These are phyloP conservation scores for Drosophila nigromelanica DNA, from an alignment of 1,140 invertebrate species.

Conservation along the genomic window DNA sequence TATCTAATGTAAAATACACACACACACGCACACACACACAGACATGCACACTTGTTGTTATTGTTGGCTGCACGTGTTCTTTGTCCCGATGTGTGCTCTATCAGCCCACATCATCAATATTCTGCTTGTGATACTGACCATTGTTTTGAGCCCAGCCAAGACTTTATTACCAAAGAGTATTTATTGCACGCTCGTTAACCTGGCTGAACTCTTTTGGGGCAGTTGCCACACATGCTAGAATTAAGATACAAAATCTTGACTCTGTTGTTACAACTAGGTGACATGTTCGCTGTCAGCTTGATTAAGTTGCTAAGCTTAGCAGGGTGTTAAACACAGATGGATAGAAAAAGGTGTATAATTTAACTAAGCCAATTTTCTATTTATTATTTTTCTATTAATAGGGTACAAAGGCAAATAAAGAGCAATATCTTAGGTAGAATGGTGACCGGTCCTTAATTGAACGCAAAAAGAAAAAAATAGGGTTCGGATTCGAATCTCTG, in stretches of 20 bases:
- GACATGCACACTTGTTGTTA: constrained; percentile 37
- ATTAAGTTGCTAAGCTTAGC: constrained; percentile 1
- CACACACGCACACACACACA: constrained; percentile 4
- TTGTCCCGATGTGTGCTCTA: constrained; percentile 27
- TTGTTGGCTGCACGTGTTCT: constrained; percentile 35
- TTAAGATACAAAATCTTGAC: not conserved
- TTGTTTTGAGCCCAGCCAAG: constrained; percentile 10
- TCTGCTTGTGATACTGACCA: constrained; percentile 17
- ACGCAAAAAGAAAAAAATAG: too few species aligned
- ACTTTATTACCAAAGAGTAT: constrained; percentile 7
- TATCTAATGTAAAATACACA: constrained; percentile 38
- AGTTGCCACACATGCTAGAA: not conserved
- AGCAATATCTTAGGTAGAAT: too few species aligned
- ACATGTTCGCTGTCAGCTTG: not conserved
- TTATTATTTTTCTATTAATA: not conserved
- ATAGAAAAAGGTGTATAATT: not conserved
- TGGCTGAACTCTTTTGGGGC: constrained; percentile 1
- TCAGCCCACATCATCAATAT: constrained; percentile 32
- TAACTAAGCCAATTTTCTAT: not conserved
- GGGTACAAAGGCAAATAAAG: not conserved
- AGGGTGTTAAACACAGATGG: not conserved
- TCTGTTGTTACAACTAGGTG: not conserved
- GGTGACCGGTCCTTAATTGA: too few species aligned
- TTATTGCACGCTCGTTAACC: constrained; percentile 18
- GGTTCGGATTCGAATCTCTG: too few species aligned